These are phyloP conservation scores for Python bivittatus DNA, from an alignment of 2,113 vertebrate genomes.

Conservation along the genomic window DNA sequence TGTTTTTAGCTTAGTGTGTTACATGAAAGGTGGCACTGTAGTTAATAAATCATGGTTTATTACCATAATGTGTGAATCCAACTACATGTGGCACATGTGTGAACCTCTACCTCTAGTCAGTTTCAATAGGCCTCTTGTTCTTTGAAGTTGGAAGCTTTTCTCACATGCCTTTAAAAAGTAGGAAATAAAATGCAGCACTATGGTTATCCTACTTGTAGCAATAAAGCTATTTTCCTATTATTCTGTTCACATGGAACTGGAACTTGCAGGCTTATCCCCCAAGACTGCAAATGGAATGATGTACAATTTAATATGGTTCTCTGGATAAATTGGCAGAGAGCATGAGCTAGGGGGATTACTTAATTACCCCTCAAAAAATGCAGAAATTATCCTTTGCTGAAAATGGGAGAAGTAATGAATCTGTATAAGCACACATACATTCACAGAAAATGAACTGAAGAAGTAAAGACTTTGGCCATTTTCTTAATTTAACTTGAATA, in stretches of 20 bases:
- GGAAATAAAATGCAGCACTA: background rate
- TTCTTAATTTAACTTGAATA: background rate
- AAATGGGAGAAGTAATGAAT: background rate
- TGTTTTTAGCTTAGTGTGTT: background rate
- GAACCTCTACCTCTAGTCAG: background rate
- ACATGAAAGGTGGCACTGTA: background rate
- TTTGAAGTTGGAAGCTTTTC: background rate
- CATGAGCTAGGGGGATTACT: background rate
- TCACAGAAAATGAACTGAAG: background rate
- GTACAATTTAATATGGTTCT: background rate
- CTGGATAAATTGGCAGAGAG: background rate
- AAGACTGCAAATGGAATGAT: background rate
- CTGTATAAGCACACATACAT: background rate
- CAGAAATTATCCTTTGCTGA: background rate
- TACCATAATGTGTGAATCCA: background rate
- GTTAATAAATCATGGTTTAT: background rate
- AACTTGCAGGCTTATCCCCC: background rate
- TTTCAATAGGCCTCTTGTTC: background rate
- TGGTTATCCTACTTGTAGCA: background rate
- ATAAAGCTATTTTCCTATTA: background rate
- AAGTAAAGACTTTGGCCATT: background rate
- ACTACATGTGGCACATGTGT: background rate
- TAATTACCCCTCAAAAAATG: background rate
- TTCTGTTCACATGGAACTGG: background rate
- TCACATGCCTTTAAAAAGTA: background rate